Conservation (phyloP, 1,140 invertebrate species). For the Leptinotarsa texana region DNA sequence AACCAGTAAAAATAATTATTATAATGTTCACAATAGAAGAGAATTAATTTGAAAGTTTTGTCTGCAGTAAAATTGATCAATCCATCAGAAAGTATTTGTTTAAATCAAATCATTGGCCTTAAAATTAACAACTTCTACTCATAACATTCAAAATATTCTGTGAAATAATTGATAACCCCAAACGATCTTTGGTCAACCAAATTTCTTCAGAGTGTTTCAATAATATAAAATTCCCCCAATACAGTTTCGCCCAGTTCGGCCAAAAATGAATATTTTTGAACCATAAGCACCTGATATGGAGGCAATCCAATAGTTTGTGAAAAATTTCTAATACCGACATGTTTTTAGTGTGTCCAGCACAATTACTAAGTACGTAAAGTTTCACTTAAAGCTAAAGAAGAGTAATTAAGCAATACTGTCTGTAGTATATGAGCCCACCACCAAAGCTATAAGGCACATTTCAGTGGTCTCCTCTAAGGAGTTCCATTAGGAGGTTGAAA, state of each 20-base stretch:
- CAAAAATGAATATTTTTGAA: background rate
- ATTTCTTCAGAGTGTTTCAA: too few relatives aligned
- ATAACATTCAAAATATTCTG: background rate
- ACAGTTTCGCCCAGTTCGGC: background rate
- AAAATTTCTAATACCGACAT: conserved; percentile 18
- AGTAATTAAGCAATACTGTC: conserved; percentile 45
- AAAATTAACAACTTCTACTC: too few relatives aligned
- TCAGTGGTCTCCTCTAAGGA: conserved; percentile 88
- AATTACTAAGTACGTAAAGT: conserved; percentile 47
- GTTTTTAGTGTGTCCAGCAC: conserved; percentile 45
- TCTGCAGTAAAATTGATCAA: too few relatives aligned
- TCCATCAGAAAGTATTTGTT: too few relatives aligned
- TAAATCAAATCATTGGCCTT: too few relatives aligned
- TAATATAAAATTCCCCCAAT: background rate
- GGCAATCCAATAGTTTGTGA: background rate
- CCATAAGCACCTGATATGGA: background rate
- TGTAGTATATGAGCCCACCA: conserved; percentile 46
- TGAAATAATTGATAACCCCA: background rate
- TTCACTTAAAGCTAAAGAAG: conserved; percentile 48
- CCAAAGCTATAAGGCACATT: conserved; percentile 53
- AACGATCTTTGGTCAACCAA: background rate
- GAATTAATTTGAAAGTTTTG: too few relatives aligned
- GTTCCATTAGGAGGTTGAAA: conserved; percentile 94
- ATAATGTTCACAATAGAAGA: too few relatives aligned
- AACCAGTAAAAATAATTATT: too few relatives aligned